Base-by-base conservation (phyloP, 2,113 vertebrate species). In the Cebidichthys violaceus region DNA sequence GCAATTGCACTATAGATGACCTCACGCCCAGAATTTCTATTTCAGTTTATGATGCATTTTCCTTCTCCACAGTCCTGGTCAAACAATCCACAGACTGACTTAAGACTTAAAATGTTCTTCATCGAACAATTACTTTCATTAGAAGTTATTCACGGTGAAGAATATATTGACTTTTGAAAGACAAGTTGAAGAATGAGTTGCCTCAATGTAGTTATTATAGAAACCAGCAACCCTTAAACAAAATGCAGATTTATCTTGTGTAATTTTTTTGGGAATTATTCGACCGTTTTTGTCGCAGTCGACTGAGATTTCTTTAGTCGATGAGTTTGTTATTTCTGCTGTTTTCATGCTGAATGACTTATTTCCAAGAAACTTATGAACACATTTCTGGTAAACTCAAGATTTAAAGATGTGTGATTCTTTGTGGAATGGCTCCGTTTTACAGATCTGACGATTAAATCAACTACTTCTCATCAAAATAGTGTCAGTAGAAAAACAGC, bases 1-100 rank as follows among this genome's bases (percentile, higher is more conserved):
- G 47, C 22, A 79, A 60, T 1, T 57, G 68, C 10, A 77, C 60
- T 55, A 35, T 6, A 60, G 33, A 37, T 65, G 57, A 78, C 54
- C 71, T 70, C 17, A 22, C 27, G 24, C 1, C 9, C 18, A 60
- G 54, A 33, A 37, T 67, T 62, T 70, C 9, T 64, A 57, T 29
- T 86, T 75, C 15, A 43, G 27, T 57, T 59, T 24, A n/a, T 47
- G 47, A 74, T 43, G 35, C 7, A 54, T 39, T 27, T 61, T 70
- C 1, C 1, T 20, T 64, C 24, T 24, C 6, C 2, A n/a, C 7
- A 50, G 33, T 47, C 11, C 52, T 75, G 45, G 0, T 70, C 37
- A 52, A 55, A 6, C 41, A 24, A 29, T 37, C n/a, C 11, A 9
- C 15, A 77, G 31, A 70, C 15, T 61, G 59, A 33, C 15, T 31